Evolutionary conservation across 2,113 vertebrate species (phyloP).

Genomic region (Phylloscopus trochiloides): DNA sequence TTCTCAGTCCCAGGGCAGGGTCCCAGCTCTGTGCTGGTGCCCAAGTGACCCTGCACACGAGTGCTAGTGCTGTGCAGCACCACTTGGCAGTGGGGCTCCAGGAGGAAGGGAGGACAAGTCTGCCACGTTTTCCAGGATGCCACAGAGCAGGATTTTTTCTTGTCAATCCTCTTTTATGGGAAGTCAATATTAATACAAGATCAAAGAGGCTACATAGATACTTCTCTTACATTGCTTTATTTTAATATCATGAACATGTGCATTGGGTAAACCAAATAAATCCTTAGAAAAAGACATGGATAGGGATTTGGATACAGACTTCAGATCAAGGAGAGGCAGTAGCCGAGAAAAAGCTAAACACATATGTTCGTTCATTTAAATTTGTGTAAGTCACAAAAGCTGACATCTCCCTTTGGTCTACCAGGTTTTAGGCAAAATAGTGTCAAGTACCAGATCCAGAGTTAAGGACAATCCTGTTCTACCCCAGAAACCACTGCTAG

Average conservation of each 20-base stretch:
- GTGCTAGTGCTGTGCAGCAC: accelerated
- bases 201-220: neutral
- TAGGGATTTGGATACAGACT: neutral
- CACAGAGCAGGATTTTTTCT: neutral
- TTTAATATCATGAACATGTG: neutral
- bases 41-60: accelerated
- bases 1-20: neutral
- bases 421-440: neutral
- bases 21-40: neutral
- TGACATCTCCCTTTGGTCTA: neutral
- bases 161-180: neutral
- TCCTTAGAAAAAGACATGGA: neutral
- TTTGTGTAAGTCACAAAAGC: neutral
- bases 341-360: neutral
- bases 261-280: neutral
- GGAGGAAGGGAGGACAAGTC: neutral
- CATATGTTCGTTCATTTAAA: accelerated
- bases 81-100: neutral
- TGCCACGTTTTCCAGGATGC: neutral
- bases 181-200: neutral
- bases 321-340: neutral
- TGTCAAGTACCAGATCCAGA: neutral
- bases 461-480: neutral
- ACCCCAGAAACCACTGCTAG: neutral
- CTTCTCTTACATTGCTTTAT: neutral